Conservation (phyloP, 2,797 vertebrate species). For the Sebastes oblongus region DNA sequence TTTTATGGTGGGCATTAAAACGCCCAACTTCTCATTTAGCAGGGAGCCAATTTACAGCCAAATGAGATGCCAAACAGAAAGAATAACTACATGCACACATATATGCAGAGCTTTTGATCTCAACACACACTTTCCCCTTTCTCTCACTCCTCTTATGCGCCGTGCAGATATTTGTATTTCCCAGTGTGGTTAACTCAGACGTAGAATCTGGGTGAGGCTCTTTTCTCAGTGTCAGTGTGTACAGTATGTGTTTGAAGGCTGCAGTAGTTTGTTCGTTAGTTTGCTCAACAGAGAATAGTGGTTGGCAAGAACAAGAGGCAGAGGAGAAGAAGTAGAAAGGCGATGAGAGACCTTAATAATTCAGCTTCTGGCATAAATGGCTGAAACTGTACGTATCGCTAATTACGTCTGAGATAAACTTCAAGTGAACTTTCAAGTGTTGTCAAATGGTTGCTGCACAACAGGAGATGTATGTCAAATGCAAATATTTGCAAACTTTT, state of each 20-base stretch:
- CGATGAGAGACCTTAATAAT: constrained; percentile 52
- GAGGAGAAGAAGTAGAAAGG: constrained; percentile 16
- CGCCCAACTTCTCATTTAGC: constrained; percentile 1
- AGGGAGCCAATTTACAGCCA: neutral
- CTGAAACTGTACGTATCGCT: constrained; percentile 27
- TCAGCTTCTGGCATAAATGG: constrained; percentile 39
- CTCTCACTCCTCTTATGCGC: neutral
- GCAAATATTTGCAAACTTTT: neutral
- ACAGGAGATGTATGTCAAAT: neutral
- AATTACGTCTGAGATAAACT: constrained; percentile 40
- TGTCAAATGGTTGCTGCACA: neutral
- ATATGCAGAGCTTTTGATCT: neutral
- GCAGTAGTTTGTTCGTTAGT: constrained; percentile 35
- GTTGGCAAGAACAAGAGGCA: constrained; percentile 41
- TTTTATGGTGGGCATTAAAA: neutral
- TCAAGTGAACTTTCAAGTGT: constrained; percentile 42
- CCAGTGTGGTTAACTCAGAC: constrained; percentile 11
- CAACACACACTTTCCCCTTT: neutral
- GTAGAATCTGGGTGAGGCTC: constrained; percentile 5
- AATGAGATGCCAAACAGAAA: neutral
- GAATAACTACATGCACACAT: neutral
- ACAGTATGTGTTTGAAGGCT: constrained; percentile 5
- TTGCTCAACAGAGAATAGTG: constrained; percentile 43
- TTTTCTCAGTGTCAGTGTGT: neutral
- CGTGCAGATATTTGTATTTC: constrained; percentile 27